A percentile compares a stretch with the other conserved stretches of the same genome.
Conservation (phyloP, 1,140 invertebrate genomes). For the Lepidurus apus region DNA sequence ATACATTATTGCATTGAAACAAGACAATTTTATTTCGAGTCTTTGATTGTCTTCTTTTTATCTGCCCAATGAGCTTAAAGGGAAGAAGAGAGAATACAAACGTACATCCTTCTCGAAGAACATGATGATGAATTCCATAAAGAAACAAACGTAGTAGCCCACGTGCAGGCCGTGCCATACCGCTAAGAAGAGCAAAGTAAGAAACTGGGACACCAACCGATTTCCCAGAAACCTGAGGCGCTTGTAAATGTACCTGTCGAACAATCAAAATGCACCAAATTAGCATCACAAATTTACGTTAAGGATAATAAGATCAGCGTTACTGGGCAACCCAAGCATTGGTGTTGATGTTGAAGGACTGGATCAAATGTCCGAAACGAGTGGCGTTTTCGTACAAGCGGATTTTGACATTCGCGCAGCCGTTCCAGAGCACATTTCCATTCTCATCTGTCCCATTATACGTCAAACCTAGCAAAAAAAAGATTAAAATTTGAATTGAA, state of each 20-base stretch:
- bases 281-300: slow-evolving; percentile 28
- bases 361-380: slow-evolving; percentile 75
- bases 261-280: slow-evolving; percentile 37
- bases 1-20: background rate
- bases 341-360: slow-evolving; percentile 88
- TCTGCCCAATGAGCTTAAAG: background rate
- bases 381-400: slow-evolving; percentile 67
- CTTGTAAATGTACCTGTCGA: slow-evolving; percentile 73
- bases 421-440: slow-evolving; percentile 63
- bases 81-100: slow-evolving; percentile 36
- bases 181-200: slow-evolving; percentile 77
- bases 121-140: slow-evolving; percentile 84
- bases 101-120: slow-evolving; percentile 80
- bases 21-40: slow-evolving; percentile 25
- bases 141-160: slow-evolving; percentile 87
- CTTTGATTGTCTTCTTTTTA: background rate
- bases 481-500: background rate
- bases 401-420: slow-evolving; percentile 77
- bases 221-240: slow-evolving; percentile 82
- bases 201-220: slow-evolving; percentile 71
- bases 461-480: slow-evolving; percentile 57
- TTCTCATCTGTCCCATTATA: slow-evolving; percentile 66
- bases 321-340: slow-evolving; percentile 84
- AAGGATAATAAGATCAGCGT: slow-evolving; percentile 38
- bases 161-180: slow-evolving; percentile 85